A percentile compares a stretch with the other conserved stretches of the same genome.
Evolutionary conservation across 2,888 invertebrate genomes (phyloP).

Genomic region (Drosophila quinaria): DNA sequence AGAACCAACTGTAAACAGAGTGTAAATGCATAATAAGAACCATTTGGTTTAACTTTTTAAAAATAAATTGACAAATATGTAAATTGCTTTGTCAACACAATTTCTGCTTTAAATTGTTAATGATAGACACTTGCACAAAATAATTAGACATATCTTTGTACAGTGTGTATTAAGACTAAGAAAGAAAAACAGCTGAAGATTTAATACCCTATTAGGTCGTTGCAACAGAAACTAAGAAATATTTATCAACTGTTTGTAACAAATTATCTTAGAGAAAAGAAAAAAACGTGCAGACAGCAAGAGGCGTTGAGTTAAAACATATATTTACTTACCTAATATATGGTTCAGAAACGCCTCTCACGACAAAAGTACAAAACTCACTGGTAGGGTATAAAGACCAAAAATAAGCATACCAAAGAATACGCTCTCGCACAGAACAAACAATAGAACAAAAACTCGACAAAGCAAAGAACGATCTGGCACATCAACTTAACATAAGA

Average conservation of each 20-base stretch:
- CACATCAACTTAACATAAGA: no score
- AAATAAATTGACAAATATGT: no score
- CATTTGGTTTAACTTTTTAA: no score
- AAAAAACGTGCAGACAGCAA: neutral
- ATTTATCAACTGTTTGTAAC: neutral
- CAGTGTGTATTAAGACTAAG: neutral
- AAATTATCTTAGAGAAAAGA: neutral
- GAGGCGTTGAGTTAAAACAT: neutral
- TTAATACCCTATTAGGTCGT: neutral
- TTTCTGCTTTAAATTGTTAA: neutral
- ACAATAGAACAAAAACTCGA: no score
- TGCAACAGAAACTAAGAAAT: neutral
- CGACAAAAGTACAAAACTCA: neutral
- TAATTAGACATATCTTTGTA: no score
- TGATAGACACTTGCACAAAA: neutral
- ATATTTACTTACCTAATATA: neutral
- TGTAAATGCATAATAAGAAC: no score
- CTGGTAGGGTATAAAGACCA: neutral
- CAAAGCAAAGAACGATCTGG: no score
- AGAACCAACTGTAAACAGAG: no score
- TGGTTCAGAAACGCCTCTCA: neutral
- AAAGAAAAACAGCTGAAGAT: neutral
- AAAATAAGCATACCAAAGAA: no score
- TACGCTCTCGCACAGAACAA: no score
- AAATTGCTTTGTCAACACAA: no score